These are phyloP conservation scores for Nanorana parkeri DNA, from an alignment of 2,113 vertebrate genomes.

Conservation along the genomic window DNA sequence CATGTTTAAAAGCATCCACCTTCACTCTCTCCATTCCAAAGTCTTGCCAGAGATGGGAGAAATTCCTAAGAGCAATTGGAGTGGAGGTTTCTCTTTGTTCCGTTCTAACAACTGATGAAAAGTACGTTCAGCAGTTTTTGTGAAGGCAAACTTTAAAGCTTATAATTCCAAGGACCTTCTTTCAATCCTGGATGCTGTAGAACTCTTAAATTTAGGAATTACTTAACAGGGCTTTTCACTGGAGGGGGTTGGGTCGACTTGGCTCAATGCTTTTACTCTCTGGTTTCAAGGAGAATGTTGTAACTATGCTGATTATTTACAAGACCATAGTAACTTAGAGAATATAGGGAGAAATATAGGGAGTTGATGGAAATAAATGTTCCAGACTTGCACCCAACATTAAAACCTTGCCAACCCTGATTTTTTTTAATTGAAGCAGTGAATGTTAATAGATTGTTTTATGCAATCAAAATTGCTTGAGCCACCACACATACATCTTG, in stretches of 20 bases:
- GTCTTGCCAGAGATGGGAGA: conserved; percentile 61
- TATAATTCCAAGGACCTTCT: conserved; percentile 60
- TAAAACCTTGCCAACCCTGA: too few relatives aligned
- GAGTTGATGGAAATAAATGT: too few relatives aligned
- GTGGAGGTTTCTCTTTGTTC: conserved; percentile 68
- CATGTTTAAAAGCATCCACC: conserved; percentile 59
- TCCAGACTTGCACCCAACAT: too few relatives aligned
- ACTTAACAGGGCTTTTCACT: conserved; percentile 62
- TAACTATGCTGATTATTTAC: conserved; percentile 39
- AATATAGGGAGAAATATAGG: too few relatives aligned
- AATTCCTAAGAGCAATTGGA: conserved; percentile 70
- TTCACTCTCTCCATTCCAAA: conserved; percentile 62
- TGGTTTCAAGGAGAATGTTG: conserved; percentile 64
- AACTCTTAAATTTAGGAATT: conserved; percentile 60
- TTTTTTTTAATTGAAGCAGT: too few relatives aligned
- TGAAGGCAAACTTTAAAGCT: conserved; percentile 62
- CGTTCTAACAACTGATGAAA: conserved; percentile 62
- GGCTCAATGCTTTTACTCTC: conserved; percentile 53
- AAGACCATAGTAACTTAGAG: neutral
- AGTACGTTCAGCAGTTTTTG: conserved; percentile 53
- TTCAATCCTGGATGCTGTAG: conserved; percentile 65
- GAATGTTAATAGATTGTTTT: too few relatives aligned
- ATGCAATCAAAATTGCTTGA: too few relatives aligned
- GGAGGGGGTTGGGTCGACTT: conserved; percentile 38
- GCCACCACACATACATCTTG: too few relatives aligned